Base-by-base conservation (phyloP, 2,797 vertebrate genomes). In the Danio aesculapii region DNA sequence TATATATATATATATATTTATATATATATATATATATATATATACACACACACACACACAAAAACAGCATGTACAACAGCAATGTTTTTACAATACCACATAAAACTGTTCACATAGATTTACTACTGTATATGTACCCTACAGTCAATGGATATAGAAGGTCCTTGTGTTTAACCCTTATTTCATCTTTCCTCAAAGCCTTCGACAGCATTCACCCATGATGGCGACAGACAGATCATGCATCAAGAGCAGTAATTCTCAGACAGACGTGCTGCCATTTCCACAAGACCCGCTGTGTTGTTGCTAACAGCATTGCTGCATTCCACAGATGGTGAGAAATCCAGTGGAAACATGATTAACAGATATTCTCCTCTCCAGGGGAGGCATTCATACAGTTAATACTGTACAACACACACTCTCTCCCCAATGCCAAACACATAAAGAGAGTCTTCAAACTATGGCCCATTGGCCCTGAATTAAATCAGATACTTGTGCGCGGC, bases 341-440 rank as follows among this genome's bases (percentile, higher is more conserved):
- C 19, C 21, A 50, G 30, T 50, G n/a, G 30, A 62, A 53, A 71
- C 6, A 13, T 30, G 70, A 49, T 63, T 63, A 52, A 71, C 47
- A 30, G 49, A 72, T 59, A 49, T 43, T 43, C 11, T 43, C 8
- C 69, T 64, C 49, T 72, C 69, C 69, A 59, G 44, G 47, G 46
- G 14, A 75, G 57, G 39, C 59, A 77, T 84, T 81, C 44, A 62
- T 58, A 61, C 41, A 49, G 46, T 81, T 77, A 58, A 81, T 68
- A 77, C 68, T n/a, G 52, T 77, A 69, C 19, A 66, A 75, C 50
- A 58, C 61, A 82, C 44, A 70, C 44, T 44, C 52, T 47, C 46
- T 58, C 19, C 50, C 68, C 83, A 84, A 81, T 84, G 83, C 78
- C 78, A 77, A 83, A 77, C 69, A 64, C 84, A 83, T 85, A 83